Evolutionary conservation across 1,140 invertebrate species (phyloP).

Genomic region (Listronotus bonariensis): DNA sequence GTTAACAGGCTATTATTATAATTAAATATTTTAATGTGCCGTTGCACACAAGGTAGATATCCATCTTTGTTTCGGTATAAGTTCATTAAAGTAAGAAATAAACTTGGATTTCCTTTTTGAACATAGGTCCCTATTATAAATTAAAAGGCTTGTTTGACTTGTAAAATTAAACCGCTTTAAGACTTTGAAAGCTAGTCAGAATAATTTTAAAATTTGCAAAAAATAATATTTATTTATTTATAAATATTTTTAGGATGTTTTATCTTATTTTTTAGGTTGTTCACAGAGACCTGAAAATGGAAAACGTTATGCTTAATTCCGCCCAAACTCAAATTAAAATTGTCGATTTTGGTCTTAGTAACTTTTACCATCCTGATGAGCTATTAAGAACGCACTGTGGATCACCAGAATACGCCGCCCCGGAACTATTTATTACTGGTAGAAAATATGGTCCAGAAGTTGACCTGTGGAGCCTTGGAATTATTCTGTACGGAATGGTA

Average conservation of each 20-base stretch:
- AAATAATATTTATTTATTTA: too few species aligned
- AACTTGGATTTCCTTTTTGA: too few species aligned
- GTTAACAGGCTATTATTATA: too few species aligned
- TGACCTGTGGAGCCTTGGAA: constrained; percentile 73
- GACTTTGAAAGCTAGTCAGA: too few species aligned
- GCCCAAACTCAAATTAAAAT: constrained; percentile 70
- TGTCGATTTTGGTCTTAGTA: constrained; percentile 77
- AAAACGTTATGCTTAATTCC: constrained; percentile 74
- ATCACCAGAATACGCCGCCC: constrained; percentile 76
- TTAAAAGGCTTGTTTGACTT: too few species aligned
- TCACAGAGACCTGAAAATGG: constrained; percentile 76
- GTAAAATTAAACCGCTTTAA: too few species aligned
- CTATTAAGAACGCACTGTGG: constrained; percentile 72
- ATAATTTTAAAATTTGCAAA: too few species aligned
- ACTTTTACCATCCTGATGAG: constrained; percentile 62
- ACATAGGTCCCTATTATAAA: too few species aligned
- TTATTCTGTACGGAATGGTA: constrained; percentile 40
- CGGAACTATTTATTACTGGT: constrained; percentile 68
- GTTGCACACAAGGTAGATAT: too few species aligned
- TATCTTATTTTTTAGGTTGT: constrained; percentile 17
- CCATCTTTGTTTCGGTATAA: too few species aligned
- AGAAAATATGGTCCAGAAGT: constrained; percentile 73
- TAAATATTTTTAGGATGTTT: constrained; percentile 13
- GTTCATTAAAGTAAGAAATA: too few species aligned
- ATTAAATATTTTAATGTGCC: too few species aligned